Base-by-base conservation (phyloP, 2,888 invertebrate species). In the Macrophya alboannulata region DNA sequence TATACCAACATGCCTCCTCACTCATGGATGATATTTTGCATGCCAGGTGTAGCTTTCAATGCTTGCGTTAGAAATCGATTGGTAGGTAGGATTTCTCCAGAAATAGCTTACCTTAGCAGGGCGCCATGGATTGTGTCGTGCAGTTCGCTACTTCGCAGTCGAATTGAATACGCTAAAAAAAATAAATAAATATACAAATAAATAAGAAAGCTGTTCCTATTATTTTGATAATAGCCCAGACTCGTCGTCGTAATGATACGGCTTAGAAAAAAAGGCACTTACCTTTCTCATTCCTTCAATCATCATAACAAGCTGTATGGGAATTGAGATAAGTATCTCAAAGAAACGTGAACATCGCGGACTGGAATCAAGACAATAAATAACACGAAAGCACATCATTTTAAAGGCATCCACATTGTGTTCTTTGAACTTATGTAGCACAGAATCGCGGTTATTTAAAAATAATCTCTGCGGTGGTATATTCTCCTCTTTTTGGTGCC, bases 381-480 rank as follows among this genome's bases (percentile, higher is more conserved):
- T 25, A 62, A 62, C 62, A 25, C 62, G 62, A 62, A 62, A 62
- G 62, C 25, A 62, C 62, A 25, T 62, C 62, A 62, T 25, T 12
- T 62, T 62, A 21, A 21, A 12, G 25, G 62, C 62, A 62, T 25
- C 62, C 15, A 25, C 37, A 68, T 68, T 68, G 15, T 68, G 37
- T 25, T 17, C 37, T 37, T 12, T 15, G 37, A 37, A 12, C 25
- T 68, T 17, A 15, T 37, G 25, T 25, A 12, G 62, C 62, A 12
- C 10, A 37, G 37, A 68, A 37, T 68, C 68, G 68, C 37, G 68
- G 8, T n/a, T n/a, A 68, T 68, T 68, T 17, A 37, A 68, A 37
- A 68, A 68, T 37, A 68, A 68, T 37, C 68, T 68, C 37, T 37
- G 37, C 37, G 68, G 68, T 68, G 48, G 48, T 31, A 37, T 37